phyloP scores from a whole-genome alignment of 1,140 invertebrate species.

The Sarcophaga peregrina region DNA sequence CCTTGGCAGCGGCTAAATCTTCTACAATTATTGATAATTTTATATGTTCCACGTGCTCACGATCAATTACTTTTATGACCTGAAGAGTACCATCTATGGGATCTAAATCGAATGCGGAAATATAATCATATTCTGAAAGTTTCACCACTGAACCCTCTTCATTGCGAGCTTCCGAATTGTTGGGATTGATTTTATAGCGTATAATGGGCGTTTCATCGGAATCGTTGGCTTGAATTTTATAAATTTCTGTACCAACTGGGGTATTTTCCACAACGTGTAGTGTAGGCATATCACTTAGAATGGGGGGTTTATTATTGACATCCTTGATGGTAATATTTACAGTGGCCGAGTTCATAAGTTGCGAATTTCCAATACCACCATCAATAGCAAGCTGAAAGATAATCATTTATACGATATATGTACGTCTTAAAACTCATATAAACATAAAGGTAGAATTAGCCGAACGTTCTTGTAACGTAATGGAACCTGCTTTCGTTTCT shows the following conservation, averaged over 20 bases:
- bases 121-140: constrained; percentile 78
- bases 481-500: too few species aligned
- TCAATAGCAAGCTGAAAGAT: constrained; percentile 77
- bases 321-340: constrained; percentile 89
- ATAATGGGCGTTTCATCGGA: constrained; percentile 81
- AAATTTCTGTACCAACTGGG: constrained; percentile 77
- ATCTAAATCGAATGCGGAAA: constrained; percentile 79
- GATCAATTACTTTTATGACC: constrained; percentile 76
- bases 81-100: constrained; percentile 77
- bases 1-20: constrained; percentile 83
- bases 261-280: constrained; percentile 78
- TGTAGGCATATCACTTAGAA: constrained; percentile 76
- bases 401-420: background rate
- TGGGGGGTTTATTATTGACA: constrained; percentile 90
- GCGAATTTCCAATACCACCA: constrained; percentile 85
- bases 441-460: too few species aligned
- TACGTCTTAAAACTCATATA: background rate
- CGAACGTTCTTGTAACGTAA: too few species aligned
- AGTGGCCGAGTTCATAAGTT: constrained; percentile 75
- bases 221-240: constrained; percentile 79
- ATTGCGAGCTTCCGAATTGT: constrained; percentile 79
- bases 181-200: constrained; percentile 78
- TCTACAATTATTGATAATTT: constrained; percentile 82
- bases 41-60: constrained; percentile 86
- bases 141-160: constrained; percentile 82